A percentile compares a stretch with the other conserved stretches of the same genome.
phyloP scores from a whole-genome alignment of 1,140 invertebrate species.

The Pectinophora gossypiella region DNA sequence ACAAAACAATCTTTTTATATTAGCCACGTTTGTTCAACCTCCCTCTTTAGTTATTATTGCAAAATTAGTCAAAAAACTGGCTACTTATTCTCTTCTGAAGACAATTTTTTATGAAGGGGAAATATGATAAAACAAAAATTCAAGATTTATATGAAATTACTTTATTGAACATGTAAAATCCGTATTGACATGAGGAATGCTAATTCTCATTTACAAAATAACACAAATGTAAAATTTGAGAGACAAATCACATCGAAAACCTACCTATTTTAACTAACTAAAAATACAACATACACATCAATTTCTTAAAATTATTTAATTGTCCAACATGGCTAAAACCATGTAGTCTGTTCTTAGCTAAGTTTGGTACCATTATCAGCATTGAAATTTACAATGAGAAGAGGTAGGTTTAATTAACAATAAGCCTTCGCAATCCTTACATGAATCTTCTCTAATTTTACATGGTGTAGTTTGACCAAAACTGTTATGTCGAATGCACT shows the following conservation, averaged over 20 bases:
- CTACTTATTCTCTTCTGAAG: too few relatives aligned
- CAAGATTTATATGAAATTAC: slow-evolving; percentile 73
- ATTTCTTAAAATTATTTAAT: slow-evolving; percentile 72
- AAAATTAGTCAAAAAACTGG: too few relatives aligned
- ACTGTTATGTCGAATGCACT: slow-evolving; percentile 36
- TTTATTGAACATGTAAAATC: slow-evolving; percentile 77
- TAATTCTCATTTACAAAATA: slow-evolving; percentile 76
- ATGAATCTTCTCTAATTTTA: slow-evolving; percentile 71
- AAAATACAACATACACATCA: slow-evolving; percentile 76
- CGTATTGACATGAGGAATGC: slow-evolving; percentile 76
- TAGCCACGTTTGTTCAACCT: too few relatives aligned
- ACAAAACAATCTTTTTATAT: too few relatives aligned
- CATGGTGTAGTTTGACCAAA: slow-evolving; percentile 62
- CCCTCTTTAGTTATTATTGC: too few relatives aligned
- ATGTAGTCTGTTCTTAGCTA: slow-evolving; percentile 54
- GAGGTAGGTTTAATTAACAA: slow-evolving; percentile 73
- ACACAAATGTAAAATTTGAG: slow-evolving; percentile 75
- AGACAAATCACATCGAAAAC: slow-evolving; percentile 76
- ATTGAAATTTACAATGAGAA: slow-evolving; percentile 75
- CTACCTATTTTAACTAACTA: slow-evolving; percentile 75
- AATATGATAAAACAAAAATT: not conserved
- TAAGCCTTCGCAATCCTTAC: slow-evolving; percentile 43
- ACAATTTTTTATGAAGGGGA: too few relatives aligned
- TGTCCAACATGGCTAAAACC: slow-evolving; percentile 40
- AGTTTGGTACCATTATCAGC: slow-evolving; percentile 71